Base-by-base conservation (phyloP, 2,797 vertebrate species). In the Leptatherina wallacei region DNA sequence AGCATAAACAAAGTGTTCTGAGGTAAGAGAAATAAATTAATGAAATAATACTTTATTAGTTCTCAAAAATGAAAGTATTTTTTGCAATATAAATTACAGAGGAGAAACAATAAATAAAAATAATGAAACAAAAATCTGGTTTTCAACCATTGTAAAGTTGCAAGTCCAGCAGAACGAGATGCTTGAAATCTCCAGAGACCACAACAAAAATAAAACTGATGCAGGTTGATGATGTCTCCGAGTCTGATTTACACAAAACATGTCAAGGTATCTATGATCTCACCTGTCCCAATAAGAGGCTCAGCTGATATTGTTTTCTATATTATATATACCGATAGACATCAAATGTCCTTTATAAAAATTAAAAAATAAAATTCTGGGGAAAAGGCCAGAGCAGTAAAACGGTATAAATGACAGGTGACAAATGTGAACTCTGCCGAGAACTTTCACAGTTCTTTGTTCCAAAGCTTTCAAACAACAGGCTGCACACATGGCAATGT, bases 361-460 rank as follows among this genome's bases (percentile, higher is more conserved):
- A 44, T 18, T 4, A 44, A 20, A 8, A 42, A 65, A 29, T 14
- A 13, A 52, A 20, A 65, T 59, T 42, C 42, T 30, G 38, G 27
- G 35, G 64, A 62, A 73, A 77, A 77, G 61, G 42, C 69, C 61
- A 74, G 56, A 79, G 61, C 29, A 42, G 38, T 6, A 69, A 52
- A 66, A 57, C 1, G 42, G 35, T 65, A 10, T 67, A 61, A 78
- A 81, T 78, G 47, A 61, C 59, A 68, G 1, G 3, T 42, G 33
- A 33, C 22, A 38, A 77, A 59, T 33, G 29, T 49, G 8, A 56
- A 54, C 63, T 54, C 30, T 63, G 14, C 29, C 20, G 42, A 66
- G 20, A 22, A 35, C 35, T 67, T 57, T 44, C 47, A 61, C 54
- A 74, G n/a, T 6, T 38, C 55, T 79, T 73, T 13, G 30, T 56